Base-by-base conservation (phyloP, 2,888 invertebrate species). In the Biston betularia region DNA sequence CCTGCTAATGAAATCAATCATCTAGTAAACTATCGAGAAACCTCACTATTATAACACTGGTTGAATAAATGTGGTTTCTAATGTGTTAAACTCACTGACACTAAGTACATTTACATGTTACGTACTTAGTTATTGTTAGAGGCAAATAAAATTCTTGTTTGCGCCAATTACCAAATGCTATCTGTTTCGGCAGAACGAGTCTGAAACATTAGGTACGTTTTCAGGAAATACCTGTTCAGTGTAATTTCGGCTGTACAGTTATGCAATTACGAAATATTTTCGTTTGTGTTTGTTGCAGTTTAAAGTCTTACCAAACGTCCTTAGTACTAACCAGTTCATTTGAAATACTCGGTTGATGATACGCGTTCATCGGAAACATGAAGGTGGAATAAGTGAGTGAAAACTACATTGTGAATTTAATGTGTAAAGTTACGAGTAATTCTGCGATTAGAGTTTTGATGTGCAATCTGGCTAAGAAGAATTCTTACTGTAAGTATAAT, bases 111-210 rank as follows among this genome's bases (percentile, higher is more conserved):
- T 57, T 63, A 71, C 69, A 61, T 65, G 68, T 66, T 71, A 69
- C 60, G 70, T 38, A 24, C 24, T 24, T 24, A 42, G 12, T 15
- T n/a, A 60, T 55, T 55, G 64, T 71, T 75, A 68, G 58, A 71
- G 68, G 70, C 66, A 57, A 68, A 66, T 60, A 63, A 69, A 66
- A 78, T 81, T 81, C 78, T 80, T 81, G 74, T 79, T 79, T 72
- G 77, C 74, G 79, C 80, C 88, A 90, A 89, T 89, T 88, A 86
- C 64, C 61, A 59, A 60, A 64, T 49, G 80, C 84, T 89, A 90
- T 90, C 89, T 83, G 85, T 84, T 83, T 85, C 80, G 79, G 78
- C 78, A 83, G 87, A 90, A 90, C 90, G 70, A 80, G 88, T 90
- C 89, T 85, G 75, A 76, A 80, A 78, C 79, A 71, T 78, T 44